Evolutionary conservation across 1,140 invertebrate species (phyloP).

Genomic region (Heterodera schachtii): DNA sequence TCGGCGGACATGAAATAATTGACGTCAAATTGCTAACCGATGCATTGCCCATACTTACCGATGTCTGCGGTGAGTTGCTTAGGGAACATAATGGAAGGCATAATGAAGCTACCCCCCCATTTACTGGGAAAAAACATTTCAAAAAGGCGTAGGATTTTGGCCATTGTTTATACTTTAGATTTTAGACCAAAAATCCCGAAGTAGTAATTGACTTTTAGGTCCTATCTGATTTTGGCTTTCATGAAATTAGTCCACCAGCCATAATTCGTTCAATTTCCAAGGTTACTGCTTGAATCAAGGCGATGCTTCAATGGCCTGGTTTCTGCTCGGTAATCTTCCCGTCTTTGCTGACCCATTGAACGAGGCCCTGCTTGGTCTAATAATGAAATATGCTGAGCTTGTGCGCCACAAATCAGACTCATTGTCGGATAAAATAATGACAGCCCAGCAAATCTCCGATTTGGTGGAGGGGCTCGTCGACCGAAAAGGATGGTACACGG

Average conservation of each 20-base stretch:
- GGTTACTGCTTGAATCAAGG: conserved; percentile 2
- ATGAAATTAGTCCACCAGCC: no score
- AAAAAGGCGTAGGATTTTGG: no score
- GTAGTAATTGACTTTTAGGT: no score
- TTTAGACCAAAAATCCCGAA: no score
- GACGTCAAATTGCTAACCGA: background rate
- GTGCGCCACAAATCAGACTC: background rate
- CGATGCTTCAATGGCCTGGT: background rate
- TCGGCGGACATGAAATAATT: conserved; percentile 12
- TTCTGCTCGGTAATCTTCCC: background rate
- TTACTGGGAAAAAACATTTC: no score
- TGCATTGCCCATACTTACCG: background rate
- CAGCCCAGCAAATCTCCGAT: background rate
- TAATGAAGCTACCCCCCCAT: no score
- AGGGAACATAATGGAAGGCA: background rate
- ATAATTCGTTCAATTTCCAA: background rate
- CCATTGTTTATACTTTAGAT: no score
- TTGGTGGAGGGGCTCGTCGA: background rate
- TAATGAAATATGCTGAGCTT: background rate
- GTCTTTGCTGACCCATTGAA: background rate
- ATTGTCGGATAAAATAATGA: background rate
- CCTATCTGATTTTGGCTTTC: no score
- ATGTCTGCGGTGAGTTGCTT: conserved; percentile 11
- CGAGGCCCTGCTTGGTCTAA: background rate
- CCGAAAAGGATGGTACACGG: background rate